Percentiles rank a stretch among this genome's conserved stretches.
phyloP scores from a whole-genome alignment of 2,888 invertebrate species.

The Mythimna albipuncta region DNA sequence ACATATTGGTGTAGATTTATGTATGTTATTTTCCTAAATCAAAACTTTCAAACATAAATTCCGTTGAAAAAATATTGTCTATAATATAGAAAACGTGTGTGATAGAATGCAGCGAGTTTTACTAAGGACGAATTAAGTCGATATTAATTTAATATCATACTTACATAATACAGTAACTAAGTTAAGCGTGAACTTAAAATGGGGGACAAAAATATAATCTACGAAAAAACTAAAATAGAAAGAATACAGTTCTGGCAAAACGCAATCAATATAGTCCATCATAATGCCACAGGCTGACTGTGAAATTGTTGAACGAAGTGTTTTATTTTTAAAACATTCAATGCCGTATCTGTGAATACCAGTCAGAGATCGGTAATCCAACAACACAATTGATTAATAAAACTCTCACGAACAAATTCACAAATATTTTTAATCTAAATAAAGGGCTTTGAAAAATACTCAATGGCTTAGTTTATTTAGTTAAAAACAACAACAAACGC shows the following conservation, averaged over 20 bases:
- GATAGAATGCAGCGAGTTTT: not conserved
- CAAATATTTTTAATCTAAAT: constrained; percentile 17
- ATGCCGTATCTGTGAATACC: constrained; percentile 19
- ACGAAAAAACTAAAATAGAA: not conserved
- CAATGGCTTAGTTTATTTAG: not conserved
- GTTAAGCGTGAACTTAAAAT: not conserved
- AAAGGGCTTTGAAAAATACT: constrained; percentile 8
- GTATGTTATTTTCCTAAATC: not conserved
- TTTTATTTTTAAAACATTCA: constrained; percentile 15
- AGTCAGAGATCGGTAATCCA: constrained; percentile 27
- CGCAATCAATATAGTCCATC: not conserved
- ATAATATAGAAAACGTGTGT: constrained; percentile 1
- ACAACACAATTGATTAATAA: constrained; percentile 23
- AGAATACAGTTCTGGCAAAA: not conserved
- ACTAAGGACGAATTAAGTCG: not conserved
- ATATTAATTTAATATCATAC: too few relatives aligned
- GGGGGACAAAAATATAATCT: too few relatives aligned
- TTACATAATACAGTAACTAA: not conserved
- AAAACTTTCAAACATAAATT: not conserved
- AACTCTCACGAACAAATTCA: constrained; percentile 13
- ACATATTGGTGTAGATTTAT: too few relatives aligned
- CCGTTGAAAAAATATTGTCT: not conserved
- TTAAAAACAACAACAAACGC: constrained; percentile 5
- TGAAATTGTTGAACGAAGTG: constrained; percentile 3
- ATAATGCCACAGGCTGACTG: constrained; percentile 3